These are phyloP conservation scores for Venustaconcha ellipsiformis DNA, from an alignment of 1,140 invertebrate genomes.

Conservation along the genomic window DNA sequence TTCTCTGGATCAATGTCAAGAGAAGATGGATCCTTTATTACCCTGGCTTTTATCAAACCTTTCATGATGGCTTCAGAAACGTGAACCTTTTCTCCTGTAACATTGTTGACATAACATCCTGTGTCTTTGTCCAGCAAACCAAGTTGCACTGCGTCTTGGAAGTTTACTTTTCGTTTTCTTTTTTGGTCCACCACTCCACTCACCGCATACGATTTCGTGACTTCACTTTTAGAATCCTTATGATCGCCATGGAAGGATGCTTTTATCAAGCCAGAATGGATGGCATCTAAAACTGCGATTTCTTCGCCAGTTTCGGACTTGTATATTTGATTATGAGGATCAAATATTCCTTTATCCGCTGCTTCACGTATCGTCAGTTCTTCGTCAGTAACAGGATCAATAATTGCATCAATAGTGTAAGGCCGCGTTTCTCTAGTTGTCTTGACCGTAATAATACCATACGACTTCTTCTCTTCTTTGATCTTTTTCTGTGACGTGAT, in stretches of 20 bases:
- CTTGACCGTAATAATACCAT: slow-evolving; percentile 66
- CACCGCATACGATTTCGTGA: slow-evolving; percentile 64
- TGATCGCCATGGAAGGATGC: slow-evolving; percentile 55
- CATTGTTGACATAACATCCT: slow-evolving; percentile 62
- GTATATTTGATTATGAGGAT: slow-evolving; percentile 48
- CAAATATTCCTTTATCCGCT: slow-evolving; percentile 43
- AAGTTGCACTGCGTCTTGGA: slow-evolving; percentile 48
- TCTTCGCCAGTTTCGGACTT: slow-evolving; percentile 51
- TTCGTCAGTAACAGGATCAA: slow-evolving; percentile 54
- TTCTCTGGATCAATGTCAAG: slow-evolving; percentile 64
- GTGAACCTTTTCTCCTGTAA: slow-evolving; percentile 54
- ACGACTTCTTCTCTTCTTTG: slow-evolving; percentile 56
- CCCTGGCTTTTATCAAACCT: slow-evolving; percentile 65
- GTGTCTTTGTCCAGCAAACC: slow-evolving; percentile 58
- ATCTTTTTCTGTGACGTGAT: slow-evolving; percentile 57
- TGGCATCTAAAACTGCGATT: slow-evolving; percentile 61
- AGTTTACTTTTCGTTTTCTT: slow-evolving; percentile 56
- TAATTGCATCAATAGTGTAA: slow-evolving; percentile 55
- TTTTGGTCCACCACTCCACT: slow-evolving; percentile 62
- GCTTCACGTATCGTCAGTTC: slow-evolving; percentile 48
- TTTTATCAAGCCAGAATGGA: slow-evolving; percentile 55
- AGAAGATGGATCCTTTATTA: slow-evolving; percentile 58
- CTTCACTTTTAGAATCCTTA: slow-evolving; percentile 38
- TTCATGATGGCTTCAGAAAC: slow-evolving; percentile 66
- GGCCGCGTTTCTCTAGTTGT: slow-evolving; percentile 57